These are phyloP conservation scores for Accipiter cooperii DNA, from an alignment of 2,113 vertebrate species.

Conservation along the genomic window DNA sequence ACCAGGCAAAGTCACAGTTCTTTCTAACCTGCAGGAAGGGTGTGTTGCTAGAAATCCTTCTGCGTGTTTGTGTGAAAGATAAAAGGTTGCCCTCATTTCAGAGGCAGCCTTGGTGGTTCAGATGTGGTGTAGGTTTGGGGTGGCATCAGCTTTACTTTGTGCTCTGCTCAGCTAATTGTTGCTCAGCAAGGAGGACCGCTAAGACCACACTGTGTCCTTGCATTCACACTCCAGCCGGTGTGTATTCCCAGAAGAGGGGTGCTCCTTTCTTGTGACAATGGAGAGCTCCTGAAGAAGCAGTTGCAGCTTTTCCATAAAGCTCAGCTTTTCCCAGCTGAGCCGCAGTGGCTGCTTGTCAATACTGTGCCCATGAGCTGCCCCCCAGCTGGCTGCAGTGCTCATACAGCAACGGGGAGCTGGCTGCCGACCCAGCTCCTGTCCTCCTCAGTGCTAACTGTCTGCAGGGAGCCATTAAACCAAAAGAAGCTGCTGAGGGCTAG, in stretches of 20 bases:
- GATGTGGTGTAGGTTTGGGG: neutral
- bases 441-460: neutral
- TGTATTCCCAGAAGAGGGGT: neutral
- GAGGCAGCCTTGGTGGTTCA: neutral
- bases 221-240: neutral
- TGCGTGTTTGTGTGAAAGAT: neutral
- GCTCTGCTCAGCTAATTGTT: neutral
- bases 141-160: neutral
- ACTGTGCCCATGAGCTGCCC: neutral
- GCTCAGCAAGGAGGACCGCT: neutral
- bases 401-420: fast-evolving
- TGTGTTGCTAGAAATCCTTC: neutral
- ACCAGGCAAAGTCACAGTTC: neutral
- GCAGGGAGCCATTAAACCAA: neutral
- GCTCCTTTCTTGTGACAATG: neutral
- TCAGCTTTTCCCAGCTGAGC: neutral
- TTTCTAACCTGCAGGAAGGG: neutral
- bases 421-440: fast-evolving
- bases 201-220: fast-evolving
- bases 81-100: neutral
- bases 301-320: neutral
- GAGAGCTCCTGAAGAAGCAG: neutral
- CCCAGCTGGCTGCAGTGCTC: neutral
- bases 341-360: neutral
- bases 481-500: neutral